These are phyloP conservation scores for Eupithecia centaureata DNA, from an alignment of 2,888 invertebrate genomes.

Conservation along the genomic window DNA sequence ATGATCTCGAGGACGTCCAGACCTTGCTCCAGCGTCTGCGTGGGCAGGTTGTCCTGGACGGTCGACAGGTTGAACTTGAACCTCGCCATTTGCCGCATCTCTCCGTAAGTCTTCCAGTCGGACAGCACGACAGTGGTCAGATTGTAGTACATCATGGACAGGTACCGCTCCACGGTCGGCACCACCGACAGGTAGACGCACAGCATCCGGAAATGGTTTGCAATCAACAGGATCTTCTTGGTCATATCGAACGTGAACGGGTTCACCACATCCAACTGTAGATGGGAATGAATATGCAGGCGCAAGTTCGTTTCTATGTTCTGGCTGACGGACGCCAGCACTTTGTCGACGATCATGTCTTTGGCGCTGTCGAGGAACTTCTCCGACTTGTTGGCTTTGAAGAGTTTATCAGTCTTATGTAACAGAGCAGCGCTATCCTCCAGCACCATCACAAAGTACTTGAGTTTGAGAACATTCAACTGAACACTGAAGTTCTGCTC, in stretches of 20 bases:
- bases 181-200: slow-evolving; percentile 86
- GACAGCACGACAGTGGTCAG: slow-evolving; percentile 98
- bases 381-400: slow-evolving; percentile 56
- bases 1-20: slow-evolving; percentile 98
- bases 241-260: slow-evolving; percentile 89
- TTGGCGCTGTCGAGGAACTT: slow-evolving; percentile 67
- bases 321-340: slow-evolving; percentile 90
- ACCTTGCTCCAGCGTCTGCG: slow-evolving; percentile 98
- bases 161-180: slow-evolving; percentile 92
- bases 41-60: slow-evolving; percentile 96
- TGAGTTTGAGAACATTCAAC: slow-evolving; percentile 85
- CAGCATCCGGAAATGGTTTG: slow-evolving; percentile 82
- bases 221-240: slow-evolving; percentile 84
- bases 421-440: slow-evolving; percentile 73
- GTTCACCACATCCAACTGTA: slow-evolving; percentile 89
- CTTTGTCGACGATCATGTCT: slow-evolving; percentile 80
- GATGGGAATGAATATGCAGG: slow-evolving; percentile 95
- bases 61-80: slow-evolving; percentile 92
- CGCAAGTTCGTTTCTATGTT: slow-evolving; percentile 96
- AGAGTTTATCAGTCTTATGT: slow-evolving; percentile 65
- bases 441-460: slow-evolving; percentile 74
- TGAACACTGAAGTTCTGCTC: slow-evolving; percentile 88
- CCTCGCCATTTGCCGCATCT: slow-evolving; percentile 96
- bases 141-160: slow-evolving; percentile 98
- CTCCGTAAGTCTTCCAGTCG: slow-evolving; percentile 98